Percentiles rank a stretch among this genome's conserved stretches.
phyloP scores from a whole-genome alignment of 2,113 vertebrate genomes.

The Clarias batrachus region DNA sequence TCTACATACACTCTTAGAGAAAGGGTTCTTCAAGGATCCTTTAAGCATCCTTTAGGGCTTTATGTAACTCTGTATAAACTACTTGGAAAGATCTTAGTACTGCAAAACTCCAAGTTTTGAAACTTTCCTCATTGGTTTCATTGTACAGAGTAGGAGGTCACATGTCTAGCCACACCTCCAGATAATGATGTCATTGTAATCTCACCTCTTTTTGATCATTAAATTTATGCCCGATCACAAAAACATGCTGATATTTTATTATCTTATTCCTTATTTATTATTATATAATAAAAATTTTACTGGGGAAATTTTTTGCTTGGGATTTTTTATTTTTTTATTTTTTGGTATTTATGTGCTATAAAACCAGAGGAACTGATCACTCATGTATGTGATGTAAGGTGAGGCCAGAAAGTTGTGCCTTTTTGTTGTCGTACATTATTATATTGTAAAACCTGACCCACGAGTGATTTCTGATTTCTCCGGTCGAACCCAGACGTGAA shows the following conservation, averaged over 20 bases:
- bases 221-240: not conserved
- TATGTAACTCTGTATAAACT: too few relatives aligned
- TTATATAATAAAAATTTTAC: not conserved
- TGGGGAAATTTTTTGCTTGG: not conserved
- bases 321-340: not conserved
- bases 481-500: not conserved
- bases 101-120: not conserved
- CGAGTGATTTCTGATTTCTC: not conserved
- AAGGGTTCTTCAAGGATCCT: too few relatives aligned
- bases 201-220: not conserved
- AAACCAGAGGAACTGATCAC: not conserved
- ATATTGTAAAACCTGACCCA: not conserved
- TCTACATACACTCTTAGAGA: too few relatives aligned
- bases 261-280: not conserved
- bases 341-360: not conserved
- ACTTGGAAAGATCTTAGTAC: not conserved
- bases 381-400: not conserved
- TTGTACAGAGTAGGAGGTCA: too few relatives aligned
- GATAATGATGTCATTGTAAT: not conserved
- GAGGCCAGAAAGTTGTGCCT: not conserved
- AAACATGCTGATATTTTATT: not conserved
- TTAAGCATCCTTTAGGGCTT: too few relatives aligned
- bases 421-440: not conserved
- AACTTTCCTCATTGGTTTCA: too few relatives aligned
- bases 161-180: not conserved